Evolutionary conservation across 2,888 invertebrate species (phyloP), one percentile per base, ranked within the genome.

Genomic region (Uropetala carovei): DNA sequence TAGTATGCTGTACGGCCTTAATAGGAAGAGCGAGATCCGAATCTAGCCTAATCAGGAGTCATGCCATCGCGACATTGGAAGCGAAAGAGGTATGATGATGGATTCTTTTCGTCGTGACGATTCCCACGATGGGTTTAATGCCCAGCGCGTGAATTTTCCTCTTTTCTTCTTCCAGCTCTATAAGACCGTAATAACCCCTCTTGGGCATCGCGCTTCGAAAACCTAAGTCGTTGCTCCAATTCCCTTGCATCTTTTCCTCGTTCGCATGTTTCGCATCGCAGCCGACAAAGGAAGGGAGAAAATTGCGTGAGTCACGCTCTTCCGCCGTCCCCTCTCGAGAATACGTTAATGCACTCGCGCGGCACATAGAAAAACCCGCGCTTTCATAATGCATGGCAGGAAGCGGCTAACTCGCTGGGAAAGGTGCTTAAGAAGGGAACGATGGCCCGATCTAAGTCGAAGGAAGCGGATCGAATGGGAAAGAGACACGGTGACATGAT

Each of bases 201-300:
- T 75, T 22, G 75, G 75, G 75, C 27, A 75, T 68, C 68, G 68
- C n/a, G n/a, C 43, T 43, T 43, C 43, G 43, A 43, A 10, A 68
- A 75, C 75, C 22, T 27, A 43, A 75, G 27, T 27, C 75, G 75
- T 27, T 75, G 75, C 75, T 75, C 75, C 75, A 75, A 75, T 75
- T 75, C 22, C 27, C 75, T 27, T 22, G 13, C 75, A 75, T 75
- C 22, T 75, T 75, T n/a, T 22, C 68, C 75, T 75, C 75, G 43
- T 64, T 64, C 64, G n/a, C 64, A 27, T 75, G 75, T 75, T 75
- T 75, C 27, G 43, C 43, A 43, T 43, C 43, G 43, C 43, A 43
- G 43, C 43, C 43, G 43, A 43, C 43, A 43, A 43, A 43, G 43
- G 43, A 43, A 43, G 43, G 43, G 43, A 43, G 43, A 43, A n/a